These are phyloP conservation scores for Glandiceps talaboti DNA, from an alignment of 53 echinoderm and acorn worm genomes.

Conservation along the genomic window DNA sequence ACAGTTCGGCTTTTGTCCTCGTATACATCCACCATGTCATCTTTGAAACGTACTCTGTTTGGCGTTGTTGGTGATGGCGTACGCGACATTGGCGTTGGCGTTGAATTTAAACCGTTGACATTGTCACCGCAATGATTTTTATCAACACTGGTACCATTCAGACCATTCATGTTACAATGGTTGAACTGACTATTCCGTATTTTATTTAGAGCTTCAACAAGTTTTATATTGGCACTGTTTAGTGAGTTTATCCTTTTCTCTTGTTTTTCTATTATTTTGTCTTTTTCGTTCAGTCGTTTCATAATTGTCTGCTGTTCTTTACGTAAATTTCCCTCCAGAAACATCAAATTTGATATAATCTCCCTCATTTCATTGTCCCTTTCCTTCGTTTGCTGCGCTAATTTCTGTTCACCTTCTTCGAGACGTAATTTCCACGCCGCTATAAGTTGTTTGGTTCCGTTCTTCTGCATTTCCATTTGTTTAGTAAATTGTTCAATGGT, in stretches of 20 bases:
- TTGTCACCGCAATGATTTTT: background rate
- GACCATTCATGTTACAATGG: background rate
- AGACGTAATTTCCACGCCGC: constrained; percentile 72
- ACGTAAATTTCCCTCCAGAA: constrained; percentile 69
- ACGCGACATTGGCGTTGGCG: background rate
- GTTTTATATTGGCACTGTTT: constrained; percentile 66
- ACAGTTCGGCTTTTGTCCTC: background rate
- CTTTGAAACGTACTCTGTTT: background rate
- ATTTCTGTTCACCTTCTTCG: constrained; percentile 64
- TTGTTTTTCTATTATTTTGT: constrained; percentile 44
- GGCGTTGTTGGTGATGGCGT: background rate
- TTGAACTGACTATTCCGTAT: constrained; percentile 4
- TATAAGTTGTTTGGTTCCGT: constrained; percentile 66
- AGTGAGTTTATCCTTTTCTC: constrained; percentile 77
- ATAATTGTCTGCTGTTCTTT: constrained; percentile 39
- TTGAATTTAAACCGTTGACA: background rate
- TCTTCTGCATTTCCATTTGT: constrained; percentile 70
- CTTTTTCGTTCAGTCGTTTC: constrained; percentile 29
- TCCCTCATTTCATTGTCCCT: constrained; percentile 68
- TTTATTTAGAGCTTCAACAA: constrained; percentile 59
- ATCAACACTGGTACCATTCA: background rate
- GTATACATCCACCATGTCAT: background rate
- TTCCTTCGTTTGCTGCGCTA: constrained; percentile 51
- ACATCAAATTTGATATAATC: constrained; percentile 65
- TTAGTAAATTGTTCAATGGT: constrained; percentile 41